Conservation (phyloP, 35 echinoderm and acorn worm genomes). For the Heliocidaris erythrogramma region DNA sequence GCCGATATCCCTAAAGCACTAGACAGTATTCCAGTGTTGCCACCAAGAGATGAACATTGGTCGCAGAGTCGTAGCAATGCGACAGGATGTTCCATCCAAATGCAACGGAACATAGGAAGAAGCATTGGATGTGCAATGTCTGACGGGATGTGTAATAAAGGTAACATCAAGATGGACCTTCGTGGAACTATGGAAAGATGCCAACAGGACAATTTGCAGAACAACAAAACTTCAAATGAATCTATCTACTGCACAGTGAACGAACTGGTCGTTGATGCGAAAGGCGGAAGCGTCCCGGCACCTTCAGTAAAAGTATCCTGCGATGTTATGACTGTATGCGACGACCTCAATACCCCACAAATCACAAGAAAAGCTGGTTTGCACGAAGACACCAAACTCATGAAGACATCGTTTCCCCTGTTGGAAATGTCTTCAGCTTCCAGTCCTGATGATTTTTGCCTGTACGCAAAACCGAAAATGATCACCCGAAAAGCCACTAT, state of each 20-base stretch:
- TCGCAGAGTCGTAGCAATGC: not conserved
- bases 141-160: not conserved
- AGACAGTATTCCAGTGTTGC: not conserved
- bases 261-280: not conserved
- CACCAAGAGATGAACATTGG: not conserved
- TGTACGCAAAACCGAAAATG: not conserved
- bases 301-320: not conserved
- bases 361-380: not conserved
- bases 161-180: not conserved
- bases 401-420: not conserved
- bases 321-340: not conserved
- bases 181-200: not conserved
- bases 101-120: too few relatives aligned
- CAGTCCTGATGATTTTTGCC: not conserved
- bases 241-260: not conserved
- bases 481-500: not conserved
- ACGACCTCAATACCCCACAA: not conserved
- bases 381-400: not conserved
- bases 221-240: not conserved
- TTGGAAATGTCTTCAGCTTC: not conserved
- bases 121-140: not conserved
- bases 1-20: not conserved
- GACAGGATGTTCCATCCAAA: not conserved
- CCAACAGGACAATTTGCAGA: not conserved
- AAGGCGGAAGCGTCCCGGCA: not conserved